Evolutionary conservation across 1,140 invertebrate species (phyloP).

Genomic region (Eriosoma lanigerum): DNA sequence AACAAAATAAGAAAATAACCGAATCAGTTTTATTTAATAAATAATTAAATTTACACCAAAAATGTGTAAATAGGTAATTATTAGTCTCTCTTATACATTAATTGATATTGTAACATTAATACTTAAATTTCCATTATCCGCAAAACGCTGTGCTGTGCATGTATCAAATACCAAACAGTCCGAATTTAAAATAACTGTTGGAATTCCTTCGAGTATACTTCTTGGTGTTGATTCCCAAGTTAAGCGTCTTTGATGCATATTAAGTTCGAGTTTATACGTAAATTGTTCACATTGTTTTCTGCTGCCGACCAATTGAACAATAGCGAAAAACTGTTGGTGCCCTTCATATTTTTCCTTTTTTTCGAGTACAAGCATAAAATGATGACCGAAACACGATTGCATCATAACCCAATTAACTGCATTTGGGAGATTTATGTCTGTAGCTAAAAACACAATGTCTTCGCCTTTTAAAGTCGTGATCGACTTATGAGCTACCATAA

Average conservation of each 20-base stretch:
- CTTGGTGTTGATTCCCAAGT: slow-evolving; percentile 99
- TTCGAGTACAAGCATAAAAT: slow-evolving; percentile 99
- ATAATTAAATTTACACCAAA: no score
- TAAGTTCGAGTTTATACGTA: slow-evolving; percentile 96
- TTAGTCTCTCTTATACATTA: slow-evolving; percentile 5
- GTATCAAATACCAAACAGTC: slow-evolving; percentile 99
- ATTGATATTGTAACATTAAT: slow-evolving; percentile 98
- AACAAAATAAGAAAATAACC: no score
- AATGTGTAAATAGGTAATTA: no score
- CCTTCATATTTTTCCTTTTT: slow-evolving; percentile 98
- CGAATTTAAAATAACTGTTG: slow-evolving; percentile 95
- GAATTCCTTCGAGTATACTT: slow-evolving; percentile 98
- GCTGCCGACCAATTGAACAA: slow-evolving; percentile 98
- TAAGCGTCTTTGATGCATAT: slow-evolving; percentile 86
- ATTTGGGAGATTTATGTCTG: slow-evolving; percentile 98
- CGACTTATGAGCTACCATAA: slow-evolving; percentile 97
- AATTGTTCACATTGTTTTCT: slow-evolving; percentile 99
- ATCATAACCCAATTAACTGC: slow-evolving; percentile 99
- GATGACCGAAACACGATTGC: slow-evolving; percentile 98
- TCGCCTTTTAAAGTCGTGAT: slow-evolving; percentile 97
- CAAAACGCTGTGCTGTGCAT: slow-evolving; percentile 95
- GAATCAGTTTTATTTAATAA: no score
- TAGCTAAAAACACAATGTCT: slow-evolving; percentile 99
- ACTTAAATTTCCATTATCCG: slow-evolving; percentile 98
- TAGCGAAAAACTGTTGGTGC: slow-evolving; percentile 98